Conservation (phyloP, 2,888 invertebrate genomes). For the Clepsis dumicolana region DNA sequence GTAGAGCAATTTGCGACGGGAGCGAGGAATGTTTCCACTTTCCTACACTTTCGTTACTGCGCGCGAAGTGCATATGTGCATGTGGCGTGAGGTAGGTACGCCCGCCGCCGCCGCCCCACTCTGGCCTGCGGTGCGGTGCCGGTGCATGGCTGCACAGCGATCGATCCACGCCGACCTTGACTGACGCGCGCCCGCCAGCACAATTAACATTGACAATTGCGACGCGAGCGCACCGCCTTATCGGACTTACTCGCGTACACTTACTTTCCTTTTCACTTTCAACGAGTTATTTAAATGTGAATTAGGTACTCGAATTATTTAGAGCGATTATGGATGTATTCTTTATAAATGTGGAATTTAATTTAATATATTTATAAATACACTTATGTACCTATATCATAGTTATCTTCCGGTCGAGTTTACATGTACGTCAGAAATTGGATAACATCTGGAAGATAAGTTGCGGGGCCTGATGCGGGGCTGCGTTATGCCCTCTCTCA, state of each 20-base stretch:
- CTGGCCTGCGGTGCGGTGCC: constrained; percentile 20
- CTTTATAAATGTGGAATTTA: not conserved
- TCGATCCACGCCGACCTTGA: constrained; percentile 81
- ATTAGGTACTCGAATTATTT: not conserved
- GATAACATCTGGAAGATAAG: constrained; percentile 5
- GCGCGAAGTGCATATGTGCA: constrained; percentile 65
- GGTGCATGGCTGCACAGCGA: constrained; percentile 61
- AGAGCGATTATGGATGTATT: not conserved
- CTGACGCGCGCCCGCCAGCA: constrained; percentile 69
- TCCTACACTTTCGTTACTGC: constrained; percentile 77
- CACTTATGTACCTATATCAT: no score
- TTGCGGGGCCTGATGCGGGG: not conserved
- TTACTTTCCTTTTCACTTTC: constrained; percentile 70
- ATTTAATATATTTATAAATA: no score
- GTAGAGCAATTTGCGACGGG: constrained; percentile 59
- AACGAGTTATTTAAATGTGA: constrained; percentile 7
- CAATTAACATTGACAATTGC: constrained; percentile 79
- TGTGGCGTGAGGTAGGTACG: constrained; percentile 58
- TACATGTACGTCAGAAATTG: constrained; percentile 3
- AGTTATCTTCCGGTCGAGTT: not conserved
- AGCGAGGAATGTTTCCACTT: constrained; percentile 79
- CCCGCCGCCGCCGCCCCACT: constrained; percentile 50
- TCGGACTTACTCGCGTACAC: constrained; percentile 54
- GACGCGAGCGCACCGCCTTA: constrained; percentile 68
- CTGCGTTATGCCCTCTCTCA: not conserved